phyloP scores from a whole-genome alignment of 2,113 vertebrate genomes.

The Ceyx margarethae region DNA sequence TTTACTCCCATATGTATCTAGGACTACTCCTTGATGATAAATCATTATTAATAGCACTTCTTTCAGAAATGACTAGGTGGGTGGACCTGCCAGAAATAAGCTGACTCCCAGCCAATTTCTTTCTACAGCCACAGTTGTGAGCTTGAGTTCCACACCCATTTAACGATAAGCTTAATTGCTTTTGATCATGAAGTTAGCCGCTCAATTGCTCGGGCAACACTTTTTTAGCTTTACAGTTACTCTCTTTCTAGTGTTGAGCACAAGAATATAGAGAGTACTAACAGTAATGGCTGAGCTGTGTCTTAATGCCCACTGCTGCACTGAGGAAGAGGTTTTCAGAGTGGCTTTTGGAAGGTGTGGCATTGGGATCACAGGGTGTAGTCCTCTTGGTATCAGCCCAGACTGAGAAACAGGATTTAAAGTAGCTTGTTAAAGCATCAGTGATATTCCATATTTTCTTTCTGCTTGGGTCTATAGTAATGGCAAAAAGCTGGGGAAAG shows the following conservation, averaged over 20 bases:
- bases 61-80: neutral
- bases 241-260: neutral
- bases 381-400: neutral
- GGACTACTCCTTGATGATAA: neutral
- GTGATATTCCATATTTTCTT: neutral
- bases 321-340: neutral
- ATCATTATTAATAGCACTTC: neutral
- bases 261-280: neutral
- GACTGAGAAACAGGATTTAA: neutral
- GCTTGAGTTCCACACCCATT: neutral
- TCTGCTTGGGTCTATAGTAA: neutral
- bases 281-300: neutral
- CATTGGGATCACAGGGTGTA: neutral
- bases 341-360: neutral
- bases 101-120: neutral
- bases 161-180: neutral
- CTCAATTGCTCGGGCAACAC: neutral
- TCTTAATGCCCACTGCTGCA: neutral
- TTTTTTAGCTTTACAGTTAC: neutral
- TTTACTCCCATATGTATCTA: neutral
- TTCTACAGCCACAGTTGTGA: neutral
- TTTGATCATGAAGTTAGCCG: neutral
- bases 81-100: neutral
- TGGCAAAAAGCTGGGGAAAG: neutral
- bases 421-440: neutral